These are phyloP conservation scores for Eupeodes luniger DNA, from an alignment of 2,888 invertebrate genomes.

Conservation along the genomic window DNA sequence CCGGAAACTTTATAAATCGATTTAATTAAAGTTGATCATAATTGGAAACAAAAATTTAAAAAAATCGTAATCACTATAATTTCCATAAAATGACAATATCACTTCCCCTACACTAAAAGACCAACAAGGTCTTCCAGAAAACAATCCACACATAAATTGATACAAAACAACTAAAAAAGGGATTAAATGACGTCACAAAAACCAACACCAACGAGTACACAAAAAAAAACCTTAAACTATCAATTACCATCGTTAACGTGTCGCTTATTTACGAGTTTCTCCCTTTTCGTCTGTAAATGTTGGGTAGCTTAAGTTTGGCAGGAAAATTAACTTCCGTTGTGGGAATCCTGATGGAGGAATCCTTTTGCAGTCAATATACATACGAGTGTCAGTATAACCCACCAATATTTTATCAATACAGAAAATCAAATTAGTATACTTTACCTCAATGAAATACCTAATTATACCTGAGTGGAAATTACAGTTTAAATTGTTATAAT, in stretches of 20 bases:
- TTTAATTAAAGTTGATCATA: background rate
- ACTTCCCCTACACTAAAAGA: background rate
- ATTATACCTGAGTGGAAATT: conserved; percentile 51
- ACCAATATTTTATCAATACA: conserved; percentile 60
- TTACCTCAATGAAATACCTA: conserved; percentile 17
- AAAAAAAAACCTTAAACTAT: conserved; percentile 57
- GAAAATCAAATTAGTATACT: conserved; percentile 69
- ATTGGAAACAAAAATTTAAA: conserved; percentile 36
- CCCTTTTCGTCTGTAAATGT: conserved; percentile 12
- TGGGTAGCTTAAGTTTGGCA: conserved; percentile 23
- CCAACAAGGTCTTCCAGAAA: background rate
- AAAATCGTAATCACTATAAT: conserved; percentile 57
- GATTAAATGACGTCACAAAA: conserved; percentile 57
- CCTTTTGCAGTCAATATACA: conserved; percentile 46
- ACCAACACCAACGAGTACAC: conserved; percentile 23
- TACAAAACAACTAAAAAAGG: conserved; percentile 17
- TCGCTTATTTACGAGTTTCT: conserved; percentile 64
- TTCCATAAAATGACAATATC: conserved; percentile 35
- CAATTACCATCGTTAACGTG: conserved; percentile 69
- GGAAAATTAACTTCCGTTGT: conserved; percentile 70
- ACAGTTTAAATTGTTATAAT: conserved; percentile 27
- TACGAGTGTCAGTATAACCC: no score
- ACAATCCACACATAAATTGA: background rate
- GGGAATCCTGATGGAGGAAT: conserved; percentile 62
- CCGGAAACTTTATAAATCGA: background rate